Percentiles rank a stretch among this genome's conserved stretches.
phyloP scores from a whole-genome alignment of 2,888 invertebrate species.

The Drosophila prolongata region DNA sequence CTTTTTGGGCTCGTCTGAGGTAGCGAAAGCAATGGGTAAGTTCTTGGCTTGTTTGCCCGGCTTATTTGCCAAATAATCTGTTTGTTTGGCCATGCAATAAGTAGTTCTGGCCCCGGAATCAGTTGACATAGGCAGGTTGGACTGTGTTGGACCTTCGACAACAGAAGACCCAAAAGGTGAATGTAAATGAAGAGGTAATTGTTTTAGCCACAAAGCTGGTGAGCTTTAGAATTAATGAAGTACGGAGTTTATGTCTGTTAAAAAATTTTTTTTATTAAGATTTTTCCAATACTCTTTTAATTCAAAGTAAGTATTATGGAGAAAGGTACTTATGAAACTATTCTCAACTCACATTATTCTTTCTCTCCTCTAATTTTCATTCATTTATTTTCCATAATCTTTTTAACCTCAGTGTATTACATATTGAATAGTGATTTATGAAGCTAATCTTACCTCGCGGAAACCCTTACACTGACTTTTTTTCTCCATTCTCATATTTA shows the following conservation, averaged over 20 bases:
- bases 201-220: constrained; percentile 5
- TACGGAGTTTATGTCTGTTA: background rate
- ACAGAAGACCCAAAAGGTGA: constrained; percentile 12
- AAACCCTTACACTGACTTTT: background rate
- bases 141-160: constrained; percentile 21
- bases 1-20: constrained; percentile 17
- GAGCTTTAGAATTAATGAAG: constrained; percentile 1
- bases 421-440: background rate
- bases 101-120: constrained; percentile 26
- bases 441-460: background rate
- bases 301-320: no score
- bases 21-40: constrained; percentile 28
- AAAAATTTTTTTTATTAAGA: background rate
- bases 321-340: no score
- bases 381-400: no score
- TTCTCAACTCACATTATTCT: no score
- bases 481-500: background rate
- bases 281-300: no score
- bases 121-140: constrained; percentile 33
- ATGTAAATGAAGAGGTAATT: constrained; percentile 33
- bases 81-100: constrained; percentile 51
- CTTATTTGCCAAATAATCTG: constrained; percentile 52
- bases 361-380: no score
- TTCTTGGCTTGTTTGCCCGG: constrained; percentile 33
- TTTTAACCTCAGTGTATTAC: no score